These are phyloP conservation scores for Cyanoramphus novaezelandiae DNA, from an alignment of 2,113 vertebrate genomes.

Conservation along the genomic window DNA sequence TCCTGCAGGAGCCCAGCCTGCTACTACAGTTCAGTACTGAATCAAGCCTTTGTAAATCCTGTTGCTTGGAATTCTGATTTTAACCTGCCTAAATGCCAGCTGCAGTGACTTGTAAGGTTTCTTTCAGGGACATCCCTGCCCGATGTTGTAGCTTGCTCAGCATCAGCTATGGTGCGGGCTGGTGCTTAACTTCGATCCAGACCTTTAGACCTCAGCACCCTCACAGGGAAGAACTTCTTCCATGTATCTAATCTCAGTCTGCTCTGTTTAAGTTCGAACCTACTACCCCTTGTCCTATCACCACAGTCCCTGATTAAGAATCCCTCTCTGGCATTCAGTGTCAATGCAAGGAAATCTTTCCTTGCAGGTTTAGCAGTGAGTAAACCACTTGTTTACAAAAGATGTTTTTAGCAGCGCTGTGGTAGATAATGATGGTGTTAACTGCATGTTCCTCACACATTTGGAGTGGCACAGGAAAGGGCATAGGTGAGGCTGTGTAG, in stretches of 20 bases:
- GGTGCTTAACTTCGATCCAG: background rate
- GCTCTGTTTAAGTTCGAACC: background rate
- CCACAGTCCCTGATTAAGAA: background rate
- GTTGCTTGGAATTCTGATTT: background rate
- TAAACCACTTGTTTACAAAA: background rate
- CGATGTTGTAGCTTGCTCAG: rapidly evolving
- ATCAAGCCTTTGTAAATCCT: background rate
- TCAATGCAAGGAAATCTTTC: background rate
- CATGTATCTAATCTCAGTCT: too few species aligned
- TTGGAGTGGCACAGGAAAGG: rapidly evolving
- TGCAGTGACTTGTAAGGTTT: background rate
- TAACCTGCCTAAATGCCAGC: background rate
- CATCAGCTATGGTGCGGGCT: rapidly evolving
- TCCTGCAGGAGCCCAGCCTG: background rate
- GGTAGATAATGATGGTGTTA: rapidly evolving
- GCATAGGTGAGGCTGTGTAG: rapidly evolving
- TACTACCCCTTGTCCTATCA: background rate
- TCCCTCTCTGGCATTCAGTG: background rate
- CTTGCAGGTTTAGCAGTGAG: background rate
- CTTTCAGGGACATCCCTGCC: background rate
- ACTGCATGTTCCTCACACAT: rapidly evolving
- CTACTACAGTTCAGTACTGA: background rate
- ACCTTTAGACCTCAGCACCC: background rate
- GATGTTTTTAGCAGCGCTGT: background rate
- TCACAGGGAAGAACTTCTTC: background rate